Base-by-base conservation (phyloP, 1,140 invertebrate genomes). In the Melitaea cinxia region DNA sequence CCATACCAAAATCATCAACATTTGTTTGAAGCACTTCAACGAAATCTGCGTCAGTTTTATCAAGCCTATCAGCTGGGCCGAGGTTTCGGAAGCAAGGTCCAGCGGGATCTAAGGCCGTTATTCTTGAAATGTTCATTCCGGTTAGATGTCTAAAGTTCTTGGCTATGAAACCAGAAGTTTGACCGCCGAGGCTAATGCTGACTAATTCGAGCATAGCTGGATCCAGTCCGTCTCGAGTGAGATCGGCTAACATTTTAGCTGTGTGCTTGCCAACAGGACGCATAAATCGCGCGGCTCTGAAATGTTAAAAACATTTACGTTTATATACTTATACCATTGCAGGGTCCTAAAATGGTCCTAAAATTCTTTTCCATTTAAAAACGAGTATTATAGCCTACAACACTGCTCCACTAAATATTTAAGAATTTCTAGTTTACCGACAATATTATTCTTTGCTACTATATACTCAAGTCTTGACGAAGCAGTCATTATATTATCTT, bases 1-100 rank as follows among this genome's bases (percentile, higher is more conserved):
- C 84, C 74, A 94, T 95, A 0, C 95, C 95, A 66, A 93, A 94
- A 7, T 92, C 93, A 2, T 93, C 93, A 2, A 94, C 94, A 74
- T 95, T 96, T 0, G 94, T 95, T 64, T 93, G 92, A 61, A 95
- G 91, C 0, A 94, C 83, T 65, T 95, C 94, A 0, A 88, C 82
- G 28, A 87, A 83, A 47, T 88, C 83, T 0, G 83, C 87, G 39
- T 88, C 87, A 7, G 60, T 68, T 65, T 74, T 68, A 33, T 90
- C 83, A 4, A 90, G 50, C 47, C 86, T 72, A 1, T 87, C 68
- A 12, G 82, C 73, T 12, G 85, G 77, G 0, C 77, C 77, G 0
- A 78, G 61, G 24, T 87, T 77, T 23, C 85, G 73, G 47, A 88
- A 90, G 52, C 88, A 90, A 4, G 85, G 85, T 15, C 88, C 88